Evolutionary conservation across 2,113 vertebrate genomes (phyloP).

Genomic region (Seriola rivoliana): DNA sequence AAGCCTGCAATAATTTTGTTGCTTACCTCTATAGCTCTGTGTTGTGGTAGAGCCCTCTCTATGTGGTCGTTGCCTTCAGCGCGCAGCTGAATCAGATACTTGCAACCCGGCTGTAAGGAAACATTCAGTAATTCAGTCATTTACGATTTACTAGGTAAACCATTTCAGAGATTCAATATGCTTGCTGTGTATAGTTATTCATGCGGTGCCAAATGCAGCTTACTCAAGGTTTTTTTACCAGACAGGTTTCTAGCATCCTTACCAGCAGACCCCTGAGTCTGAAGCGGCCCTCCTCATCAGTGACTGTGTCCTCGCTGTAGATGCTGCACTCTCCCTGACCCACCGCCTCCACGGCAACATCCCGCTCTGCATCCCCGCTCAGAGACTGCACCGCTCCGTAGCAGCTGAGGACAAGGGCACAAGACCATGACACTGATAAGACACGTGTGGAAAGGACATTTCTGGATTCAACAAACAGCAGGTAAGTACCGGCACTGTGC

Average conservation of each 20-base stretch:
- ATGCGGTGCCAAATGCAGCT: neutral
- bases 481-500: neutral
- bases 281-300: slow-evolving; percentile 95
- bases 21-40: slow-evolving; percentile 91
- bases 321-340: slow-evolving; percentile 92
- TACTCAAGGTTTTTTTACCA: neutral
- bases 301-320: slow-evolving; percentile 96
- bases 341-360: slow-evolving; percentile 92
- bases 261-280: slow-evolving; percentile 94
- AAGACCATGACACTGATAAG: neutral
- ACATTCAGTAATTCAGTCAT: neutral
- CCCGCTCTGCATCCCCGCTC: slow-evolving; percentile 95
- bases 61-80: slow-evolving; percentile 97
- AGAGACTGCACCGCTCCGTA: slow-evolving; percentile 94
- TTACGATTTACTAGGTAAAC: accelerated
- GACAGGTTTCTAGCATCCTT: slow-evolving; percentile 59
- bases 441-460: neutral
- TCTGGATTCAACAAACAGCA: neutral
- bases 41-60: slow-evolving; percentile 93
- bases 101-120: slow-evolving; percentile 90
- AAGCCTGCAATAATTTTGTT: neutral
- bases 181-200: neutral
- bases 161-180: neutral
- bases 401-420: slow-evolving; percentile 84
- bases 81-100: slow-evolving; percentile 94